Percentiles rank a stretch among this genome's conserved stretches.
phyloP scores from a whole-genome alignment of 2,113 vertebrate genomes.

The Eira barbara region DNA sequence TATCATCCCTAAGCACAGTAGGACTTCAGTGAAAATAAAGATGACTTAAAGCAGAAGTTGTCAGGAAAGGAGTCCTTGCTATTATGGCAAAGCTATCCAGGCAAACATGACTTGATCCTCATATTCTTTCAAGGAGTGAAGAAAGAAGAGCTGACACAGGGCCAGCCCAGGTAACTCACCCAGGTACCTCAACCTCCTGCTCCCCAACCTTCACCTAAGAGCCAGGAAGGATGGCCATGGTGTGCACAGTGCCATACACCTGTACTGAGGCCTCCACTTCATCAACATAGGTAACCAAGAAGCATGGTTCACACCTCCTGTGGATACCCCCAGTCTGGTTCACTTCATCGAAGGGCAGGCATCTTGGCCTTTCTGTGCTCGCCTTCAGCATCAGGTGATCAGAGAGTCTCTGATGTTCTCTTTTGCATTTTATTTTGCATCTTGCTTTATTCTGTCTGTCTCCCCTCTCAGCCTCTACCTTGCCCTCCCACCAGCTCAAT shows the following conservation, averaged over 20 bases:
- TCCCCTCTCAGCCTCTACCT: not conserved
- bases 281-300: not conserved
- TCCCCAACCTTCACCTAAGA: not conserved
- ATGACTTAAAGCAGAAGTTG: not conserved
- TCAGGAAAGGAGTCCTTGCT: not conserved
- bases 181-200: not conserved
- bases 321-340: not conserved
- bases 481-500: not conserved
- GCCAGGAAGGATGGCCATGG: fast-evolving
- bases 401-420: not conserved
- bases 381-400: not conserved
- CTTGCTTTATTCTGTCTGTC: not conserved
- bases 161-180: no score
- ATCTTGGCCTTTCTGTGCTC: not conserved
- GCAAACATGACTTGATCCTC: not conserved
- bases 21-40: not conserved
- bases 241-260: not conserved
- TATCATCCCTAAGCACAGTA: not conserved
- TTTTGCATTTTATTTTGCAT: not conserved
- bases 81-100: not conserved
- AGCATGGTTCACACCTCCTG: not conserved
- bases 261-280: not conserved
- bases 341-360: no score
- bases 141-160: not conserved
- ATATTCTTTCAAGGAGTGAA: not conserved